Evolutionary conservation across 23 tunicate genomes (phyloP).

Genomic region (Phallusia fumigata): DNA sequence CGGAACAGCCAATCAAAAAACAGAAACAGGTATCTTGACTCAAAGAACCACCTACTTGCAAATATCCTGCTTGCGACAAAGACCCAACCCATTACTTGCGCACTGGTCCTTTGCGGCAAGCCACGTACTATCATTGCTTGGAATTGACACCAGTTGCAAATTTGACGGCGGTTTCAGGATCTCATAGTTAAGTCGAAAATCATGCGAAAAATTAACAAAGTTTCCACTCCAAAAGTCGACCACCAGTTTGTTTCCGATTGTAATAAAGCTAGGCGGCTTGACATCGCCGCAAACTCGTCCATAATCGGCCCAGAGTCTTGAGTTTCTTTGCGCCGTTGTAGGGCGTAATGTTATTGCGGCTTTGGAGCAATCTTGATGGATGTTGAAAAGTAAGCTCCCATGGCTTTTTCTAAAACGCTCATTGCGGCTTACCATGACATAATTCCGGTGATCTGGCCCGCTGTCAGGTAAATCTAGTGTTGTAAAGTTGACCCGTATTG

Average conservation of each 20-base stretch:
- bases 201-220: not conserved
- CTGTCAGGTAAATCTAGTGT: constrained; percentile 5
- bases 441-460: constrained; percentile 7
- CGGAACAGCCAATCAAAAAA: too few species aligned
- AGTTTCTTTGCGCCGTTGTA: not conserved
- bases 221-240: constrained; percentile 10
- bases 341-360: constrained; percentile 13
- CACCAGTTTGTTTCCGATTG: constrained; percentile 33
- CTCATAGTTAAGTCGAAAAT: constrained; percentile 41
- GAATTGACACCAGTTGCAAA: not conserved
- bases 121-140: constrained; percentile 25
- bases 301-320: constrained; percentile 13
- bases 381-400: constrained; percentile 27
- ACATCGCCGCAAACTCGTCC: constrained; percentile 44
- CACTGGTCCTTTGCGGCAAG: constrained; percentile 20
- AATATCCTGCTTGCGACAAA: constrained; percentile 33
- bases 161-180: constrained; percentile 40
- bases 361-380: constrained; percentile 33
- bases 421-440: not conserved
- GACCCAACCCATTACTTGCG: constrained; percentile 19
- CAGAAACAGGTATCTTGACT: too few species aligned
- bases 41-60: constrained; percentile 40
- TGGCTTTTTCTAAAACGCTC: constrained; percentile 31
- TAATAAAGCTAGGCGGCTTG: constrained; percentile 28
- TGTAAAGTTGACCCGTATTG: constrained; percentile 45